phyloP scores from a whole-genome alignment of 2,113 vertebrate genomes.

The Tachysurus fulvidraco region DNA sequence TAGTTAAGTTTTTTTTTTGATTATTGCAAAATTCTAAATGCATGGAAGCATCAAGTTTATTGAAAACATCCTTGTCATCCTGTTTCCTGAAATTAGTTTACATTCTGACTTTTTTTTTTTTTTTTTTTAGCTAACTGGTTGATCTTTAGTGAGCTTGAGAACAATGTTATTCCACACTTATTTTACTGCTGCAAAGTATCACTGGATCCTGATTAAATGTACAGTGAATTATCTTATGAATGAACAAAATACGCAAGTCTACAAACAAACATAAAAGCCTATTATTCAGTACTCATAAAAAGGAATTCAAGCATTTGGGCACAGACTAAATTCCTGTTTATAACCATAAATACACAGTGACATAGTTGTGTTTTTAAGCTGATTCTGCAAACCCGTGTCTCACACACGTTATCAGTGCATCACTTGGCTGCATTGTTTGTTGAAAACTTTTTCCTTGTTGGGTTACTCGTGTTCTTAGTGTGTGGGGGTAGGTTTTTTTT shows the following conservation, averaged over 20 bases:
- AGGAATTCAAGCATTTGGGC: too few species aligned
- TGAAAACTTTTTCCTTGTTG: constrained; percentile 33
- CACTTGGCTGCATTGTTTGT: constrained; percentile 67
- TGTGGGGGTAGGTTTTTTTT: not conserved
- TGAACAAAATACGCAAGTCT: not conserved
- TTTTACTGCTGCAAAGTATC: not conserved
- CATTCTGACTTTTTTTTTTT: too few species aligned
- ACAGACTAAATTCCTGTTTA: not conserved
- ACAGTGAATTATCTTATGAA: not conserved
- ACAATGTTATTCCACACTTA: not conserved
- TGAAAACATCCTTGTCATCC: not conserved
- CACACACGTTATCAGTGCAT: not conserved
- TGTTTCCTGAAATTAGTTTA: not conserved
- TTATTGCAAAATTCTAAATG: not conserved
- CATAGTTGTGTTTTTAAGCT: not conserved
- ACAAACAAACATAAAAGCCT: not conserved
- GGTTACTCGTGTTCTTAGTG: not conserved
- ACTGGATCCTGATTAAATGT: too few species aligned
- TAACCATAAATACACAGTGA: not conserved
- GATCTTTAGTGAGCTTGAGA: not conserved
- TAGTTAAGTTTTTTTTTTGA: too few species aligned
- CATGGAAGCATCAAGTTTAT: too few species aligned
- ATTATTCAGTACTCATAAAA: not conserved
- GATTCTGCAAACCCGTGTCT: not conserved
- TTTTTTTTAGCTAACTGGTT: not conserved